Conservation (phyloP, 2,888 invertebrate genomes). For the Philaethria dido region DNA sequence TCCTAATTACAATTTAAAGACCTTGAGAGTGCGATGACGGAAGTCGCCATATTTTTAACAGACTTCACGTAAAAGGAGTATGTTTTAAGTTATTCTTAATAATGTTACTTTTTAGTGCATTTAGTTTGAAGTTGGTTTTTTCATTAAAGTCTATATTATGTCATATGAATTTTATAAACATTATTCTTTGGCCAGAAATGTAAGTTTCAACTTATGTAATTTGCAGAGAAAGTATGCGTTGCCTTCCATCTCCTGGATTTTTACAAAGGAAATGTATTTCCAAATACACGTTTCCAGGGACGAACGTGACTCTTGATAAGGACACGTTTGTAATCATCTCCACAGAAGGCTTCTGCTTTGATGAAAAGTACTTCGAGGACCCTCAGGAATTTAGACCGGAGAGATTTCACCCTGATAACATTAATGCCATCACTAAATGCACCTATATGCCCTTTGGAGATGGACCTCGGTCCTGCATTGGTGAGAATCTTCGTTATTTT, state of each 20-base stretch:
- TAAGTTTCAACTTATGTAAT: too few relatives aligned
- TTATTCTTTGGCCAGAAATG: too few relatives aligned
- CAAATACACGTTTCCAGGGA: slow-evolving; percentile 45
- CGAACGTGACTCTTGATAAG: slow-evolving; percentile 44
- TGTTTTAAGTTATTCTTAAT: too few relatives aligned
- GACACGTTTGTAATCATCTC: slow-evolving; percentile 44
- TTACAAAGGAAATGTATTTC: slow-evolving; percentile 40
- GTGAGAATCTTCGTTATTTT: too few relatives aligned
- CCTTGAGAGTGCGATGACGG: too few relatives aligned
- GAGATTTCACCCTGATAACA: slow-evolving; percentile 46
- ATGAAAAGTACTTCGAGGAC: slow-evolving; percentile 47
- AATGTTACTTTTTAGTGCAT: too few relatives aligned
- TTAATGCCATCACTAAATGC: slow-evolving; percentile 38
- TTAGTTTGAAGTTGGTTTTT: too few relatives aligned
- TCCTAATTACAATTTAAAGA: too few relatives aligned
- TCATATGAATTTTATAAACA: too few relatives aligned
- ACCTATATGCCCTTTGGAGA: slow-evolving; percentile 47
- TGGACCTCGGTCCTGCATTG: slow-evolving; percentile 46
- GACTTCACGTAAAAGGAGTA: too few relatives aligned
- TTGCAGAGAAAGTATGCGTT: slow-evolving; percentile 55
- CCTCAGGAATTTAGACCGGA: slow-evolving; percentile 48
- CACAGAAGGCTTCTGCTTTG: slow-evolving; percentile 38
- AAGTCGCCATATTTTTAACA: too few relatives aligned
- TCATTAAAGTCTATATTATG: too few relatives aligned
- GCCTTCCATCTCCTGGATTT: slow-evolving; percentile 43